Evolutionary conservation across 1,140 invertebrate species (phyloP).

Genomic region (Drosophila subobscura): DNA sequence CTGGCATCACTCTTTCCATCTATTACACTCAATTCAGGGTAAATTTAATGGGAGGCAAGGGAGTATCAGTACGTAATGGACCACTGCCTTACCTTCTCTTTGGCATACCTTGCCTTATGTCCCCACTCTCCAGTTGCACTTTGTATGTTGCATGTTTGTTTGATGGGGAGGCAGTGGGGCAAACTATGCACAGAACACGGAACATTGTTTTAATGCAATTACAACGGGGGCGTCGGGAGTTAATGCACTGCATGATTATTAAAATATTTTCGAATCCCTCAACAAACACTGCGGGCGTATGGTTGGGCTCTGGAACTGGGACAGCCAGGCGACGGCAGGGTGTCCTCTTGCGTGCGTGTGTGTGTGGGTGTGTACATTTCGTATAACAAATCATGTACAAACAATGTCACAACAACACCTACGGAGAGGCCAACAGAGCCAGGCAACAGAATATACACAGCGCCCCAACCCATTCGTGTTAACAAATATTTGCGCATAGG

Average conservation of each 20-base stretch:
- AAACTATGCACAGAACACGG: conserved; percentile 35
- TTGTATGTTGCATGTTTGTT: conserved; percentile 35
- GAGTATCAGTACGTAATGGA: too few relatives aligned
- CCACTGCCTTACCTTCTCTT: too few relatives aligned
- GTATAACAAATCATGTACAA: conserved; percentile 79
- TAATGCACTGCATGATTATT: conserved; percentile 77
- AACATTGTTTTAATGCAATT: conserved; percentile 77
- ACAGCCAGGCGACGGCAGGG: conserved; percentile 2
- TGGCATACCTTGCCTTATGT: too few relatives aligned
- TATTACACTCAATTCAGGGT: too few relatives aligned
- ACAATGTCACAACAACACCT: conserved; percentile 67
- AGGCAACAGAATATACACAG: conserved; percentile 1
- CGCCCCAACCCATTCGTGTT: conserved; percentile 18
- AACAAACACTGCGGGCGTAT: conserved; percentile 6
- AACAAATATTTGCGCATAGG: conserved; percentile 68
- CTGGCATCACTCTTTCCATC: too few relatives aligned
- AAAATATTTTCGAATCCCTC: conserved; percentile 63
- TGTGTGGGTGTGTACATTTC: conserved; percentile 37
- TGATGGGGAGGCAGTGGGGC: conserved; percentile 40
- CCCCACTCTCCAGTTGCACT: not conserved
- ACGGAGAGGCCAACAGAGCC: conserved; percentile 7
- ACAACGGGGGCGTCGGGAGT: conserved; percentile 54
- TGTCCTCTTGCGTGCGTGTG: not conserved
- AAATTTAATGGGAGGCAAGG: too few relatives aligned
- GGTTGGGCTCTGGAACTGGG: not conserved